Conservation (phyloP, 1,140 invertebrate species). For the Venustaconcha ellipsiformis region DNA sequence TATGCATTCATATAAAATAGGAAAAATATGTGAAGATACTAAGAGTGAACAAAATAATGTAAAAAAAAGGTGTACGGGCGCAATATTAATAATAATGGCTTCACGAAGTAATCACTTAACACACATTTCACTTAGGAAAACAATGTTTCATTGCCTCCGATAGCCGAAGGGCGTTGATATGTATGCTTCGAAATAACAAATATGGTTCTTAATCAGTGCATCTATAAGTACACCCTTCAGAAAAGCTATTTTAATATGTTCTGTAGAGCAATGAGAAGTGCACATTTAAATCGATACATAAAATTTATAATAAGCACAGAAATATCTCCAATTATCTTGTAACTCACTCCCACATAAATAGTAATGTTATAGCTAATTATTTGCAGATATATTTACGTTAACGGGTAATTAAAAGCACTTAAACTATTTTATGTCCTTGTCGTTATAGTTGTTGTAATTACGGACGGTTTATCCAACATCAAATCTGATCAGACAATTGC, state of each 20-base stretch:
- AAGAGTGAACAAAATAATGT: background rate
- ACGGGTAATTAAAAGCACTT: background rate
- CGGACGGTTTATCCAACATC: slow-evolving; percentile 61
- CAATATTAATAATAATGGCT: background rate
- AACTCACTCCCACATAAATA: no score
- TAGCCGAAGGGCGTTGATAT: background rate
- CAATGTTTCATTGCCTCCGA: background rate
- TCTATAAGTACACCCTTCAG: no score
- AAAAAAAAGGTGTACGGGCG: background rate
- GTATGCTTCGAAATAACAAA: no score
- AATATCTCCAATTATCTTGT: no score
- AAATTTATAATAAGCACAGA: no score
- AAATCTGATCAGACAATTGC: slow-evolving; percentile 51
- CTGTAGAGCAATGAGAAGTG: no score
- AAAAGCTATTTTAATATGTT: no score
- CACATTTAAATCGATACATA: no score
- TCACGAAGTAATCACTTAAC: background rate
- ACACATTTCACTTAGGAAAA: background rate
- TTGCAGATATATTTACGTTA: no score
- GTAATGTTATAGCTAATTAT: no score
- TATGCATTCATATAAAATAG: no score
- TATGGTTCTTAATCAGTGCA: no score
- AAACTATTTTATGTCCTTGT: slow-evolving; percentile 2
- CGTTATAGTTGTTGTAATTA: slow-evolving; percentile 57
- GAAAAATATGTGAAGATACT: background rate